phyloP scores from a whole-genome alignment of 2,113 vertebrate genomes.

The Coptodon bakossiorum region DNA sequence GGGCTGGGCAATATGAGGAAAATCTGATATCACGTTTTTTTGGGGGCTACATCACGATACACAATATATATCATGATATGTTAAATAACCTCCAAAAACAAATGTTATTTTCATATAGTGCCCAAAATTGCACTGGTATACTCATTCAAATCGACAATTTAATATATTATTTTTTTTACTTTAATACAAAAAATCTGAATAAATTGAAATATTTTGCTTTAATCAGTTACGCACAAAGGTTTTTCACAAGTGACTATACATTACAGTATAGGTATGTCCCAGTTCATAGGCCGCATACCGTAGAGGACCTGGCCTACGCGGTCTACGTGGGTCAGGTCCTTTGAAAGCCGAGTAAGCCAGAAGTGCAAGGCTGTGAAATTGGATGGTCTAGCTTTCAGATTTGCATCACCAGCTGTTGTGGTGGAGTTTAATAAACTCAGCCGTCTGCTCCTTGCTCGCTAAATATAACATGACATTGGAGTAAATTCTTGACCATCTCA shows the following conservation, averaged over 20 bases:
- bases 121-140: background rate
- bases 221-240: background rate
- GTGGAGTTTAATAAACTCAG: background rate
- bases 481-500: accelerated
- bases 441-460: background rate
- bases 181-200: background rate
- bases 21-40: background rate
- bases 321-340: background rate
- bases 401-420: background rate
- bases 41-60: background rate
- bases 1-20: background rate
- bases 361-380: background rate
- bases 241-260: background rate
- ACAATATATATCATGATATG: background rate
- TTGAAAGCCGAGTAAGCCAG: background rate
- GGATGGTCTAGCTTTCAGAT: background rate
- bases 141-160: accelerated
- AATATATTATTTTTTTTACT: accelerated
- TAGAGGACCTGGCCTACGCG: background rate
- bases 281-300: accelerated
- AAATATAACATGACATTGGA: background rate
- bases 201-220: background rate
- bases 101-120: background rate
- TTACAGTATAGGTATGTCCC: background rate
- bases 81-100: background rate